These are phyloP conservation scores for Trichopoda pennipes DNA, from an alignment of 2,888 invertebrate genomes.

Conservation along the genomic window DNA sequence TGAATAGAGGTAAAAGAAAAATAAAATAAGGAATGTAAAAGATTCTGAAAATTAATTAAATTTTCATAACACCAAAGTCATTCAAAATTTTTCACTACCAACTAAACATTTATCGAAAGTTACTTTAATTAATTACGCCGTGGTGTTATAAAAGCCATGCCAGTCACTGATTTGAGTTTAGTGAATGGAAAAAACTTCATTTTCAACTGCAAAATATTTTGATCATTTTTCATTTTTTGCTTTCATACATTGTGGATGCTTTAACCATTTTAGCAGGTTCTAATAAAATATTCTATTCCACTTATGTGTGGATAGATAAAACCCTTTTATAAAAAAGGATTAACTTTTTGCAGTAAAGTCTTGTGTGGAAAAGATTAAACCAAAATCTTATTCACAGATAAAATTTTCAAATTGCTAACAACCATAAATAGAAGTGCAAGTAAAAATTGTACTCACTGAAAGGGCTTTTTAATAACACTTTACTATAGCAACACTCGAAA, in stretches of 20 bases:
- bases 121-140: not conserved
- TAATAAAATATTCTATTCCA: conserved; percentile 11
- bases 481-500: too few species aligned
- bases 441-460: conserved; percentile 5
- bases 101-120: too few species aligned
- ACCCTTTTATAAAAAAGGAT: not conserved
- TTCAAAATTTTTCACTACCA: too few species aligned
- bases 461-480: not conserved
- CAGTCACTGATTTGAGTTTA: conserved; percentile 18
- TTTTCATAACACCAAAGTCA: not conserved
- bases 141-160: conserved; percentile 9
- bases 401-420: not conserved
- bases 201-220: not conserved
- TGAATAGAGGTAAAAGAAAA: not conserved
- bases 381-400: not conserved
- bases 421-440: too few species aligned
- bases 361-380: not conserved
- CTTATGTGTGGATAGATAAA: not conserved
- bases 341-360: conserved; percentile 28
- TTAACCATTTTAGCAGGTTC: conserved; percentile 42
- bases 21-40: not conserved
- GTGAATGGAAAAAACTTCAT: conserved; percentile 3
- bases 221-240: not conserved
- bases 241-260: conserved; percentile 3
- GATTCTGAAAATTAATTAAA: not conserved